Conservation (phyloP, 2,113 vertebrate species). For the Rhynchopsitta pachyrhyncha region DNA sequence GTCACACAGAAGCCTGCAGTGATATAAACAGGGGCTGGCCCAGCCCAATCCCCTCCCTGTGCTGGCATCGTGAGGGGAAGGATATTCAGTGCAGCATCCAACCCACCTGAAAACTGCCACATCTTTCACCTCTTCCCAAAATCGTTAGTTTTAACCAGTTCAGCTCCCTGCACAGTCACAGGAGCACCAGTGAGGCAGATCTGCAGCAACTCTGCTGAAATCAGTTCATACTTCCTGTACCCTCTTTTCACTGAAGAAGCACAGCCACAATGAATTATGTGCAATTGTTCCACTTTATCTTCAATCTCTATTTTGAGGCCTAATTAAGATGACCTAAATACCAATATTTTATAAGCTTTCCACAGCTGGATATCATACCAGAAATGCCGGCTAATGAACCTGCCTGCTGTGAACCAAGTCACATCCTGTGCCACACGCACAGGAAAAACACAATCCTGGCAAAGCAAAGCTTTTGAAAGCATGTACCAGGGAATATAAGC, state of each 20-base stretch:
- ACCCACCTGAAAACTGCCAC: neutral
- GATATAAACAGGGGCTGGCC: neutral
- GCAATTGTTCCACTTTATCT: slow-evolving; percentile 9
- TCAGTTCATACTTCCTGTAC: accelerated
- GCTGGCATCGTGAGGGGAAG: neutral
- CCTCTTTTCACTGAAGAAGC: neutral
- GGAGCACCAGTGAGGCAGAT: accelerated
- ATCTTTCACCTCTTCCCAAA: neutral
- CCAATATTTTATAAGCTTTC: slow-evolving; percentile 12
- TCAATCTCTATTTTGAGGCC: neutral
- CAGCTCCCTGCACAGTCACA: neutral
- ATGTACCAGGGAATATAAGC: neutral
- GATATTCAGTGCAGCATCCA: neutral
- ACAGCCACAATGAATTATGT: neutral
- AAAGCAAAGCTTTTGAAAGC: slow-evolving; percentile 26
- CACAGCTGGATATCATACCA: slow-evolving; percentile 42
- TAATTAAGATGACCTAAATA: slow-evolving; percentile 62
- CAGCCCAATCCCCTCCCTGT: neutral
- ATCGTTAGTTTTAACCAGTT: neutral
- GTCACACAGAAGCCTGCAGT: neutral
- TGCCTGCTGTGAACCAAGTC: slow-evolving; percentile 32
- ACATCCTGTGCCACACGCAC: neutral
- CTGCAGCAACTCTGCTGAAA: neutral
- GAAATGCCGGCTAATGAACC: slow-evolving; percentile 22
- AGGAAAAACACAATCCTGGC: neutral